Base-by-base conservation (phyloP, 2,888 invertebrate species). In the Plagiodera versicolora region DNA sequence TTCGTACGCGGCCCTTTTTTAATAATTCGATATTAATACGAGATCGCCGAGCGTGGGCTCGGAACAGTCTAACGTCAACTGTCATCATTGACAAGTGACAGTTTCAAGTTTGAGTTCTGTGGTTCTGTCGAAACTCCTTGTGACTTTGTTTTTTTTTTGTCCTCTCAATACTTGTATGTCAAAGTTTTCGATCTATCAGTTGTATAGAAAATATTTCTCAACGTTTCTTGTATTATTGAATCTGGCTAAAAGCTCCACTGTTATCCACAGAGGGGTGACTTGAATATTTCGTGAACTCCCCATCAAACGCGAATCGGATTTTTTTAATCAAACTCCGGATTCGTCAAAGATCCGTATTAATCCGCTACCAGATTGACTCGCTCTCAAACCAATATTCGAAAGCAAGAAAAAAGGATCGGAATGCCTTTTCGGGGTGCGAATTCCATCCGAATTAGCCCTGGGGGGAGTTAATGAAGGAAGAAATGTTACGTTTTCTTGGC, bases 401-500 rank as follows among this genome's bases (percentile, higher is more conserved):
- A 58, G 65, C 65, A 67, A 62, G 61, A 55, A 61, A 74, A 75
- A 75, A 75, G 70, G 76, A 76, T 77, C 71, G 78, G 80, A 78
- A 79, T 79, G 79, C 76, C 74, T 72, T 72, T 75, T 74, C n/a
- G 76, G 77, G 76, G 79, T 77, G 80, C 74, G 76, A 80, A 80
- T 80, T 80, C 80, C 75, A 78, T 75, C 76, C 77, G 80, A 80
- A 81, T 80, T 81, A 80, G 80, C 76, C 77, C 77, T 11, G 76
- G 79, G 76, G 79, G 77, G 79, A 78, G 78, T 80, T 80, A 80
- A 80, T 80, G 80, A 80, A 80, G 75, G 77, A 74, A 78, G 80
- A 80, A 80, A 80, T 79, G 80, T 80, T 79, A 78, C 80, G 78
- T 80, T 80, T 74, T 79, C 77, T 78, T 79, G 76, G 79, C 79